Base-by-base conservation (phyloP, 1,140 invertebrate species). In the Piezodorus guildinii region DNA sequence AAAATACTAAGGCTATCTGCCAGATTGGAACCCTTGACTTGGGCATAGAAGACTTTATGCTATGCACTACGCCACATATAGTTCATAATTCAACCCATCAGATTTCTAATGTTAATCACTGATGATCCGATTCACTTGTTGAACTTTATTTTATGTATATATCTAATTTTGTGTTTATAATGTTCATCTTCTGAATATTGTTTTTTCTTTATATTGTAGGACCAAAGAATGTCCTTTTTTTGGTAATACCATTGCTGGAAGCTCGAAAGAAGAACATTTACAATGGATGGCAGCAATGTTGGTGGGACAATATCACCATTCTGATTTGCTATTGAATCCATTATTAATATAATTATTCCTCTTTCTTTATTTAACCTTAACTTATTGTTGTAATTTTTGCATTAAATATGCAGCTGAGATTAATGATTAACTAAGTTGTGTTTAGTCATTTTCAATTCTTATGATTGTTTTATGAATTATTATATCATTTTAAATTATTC, bases 231-330 rank as follows among this genome's bases (percentile, higher is more conserved):
- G 75, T 44, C 87, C 86, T 0, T 91, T 79, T 74, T 90, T 92
- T 73, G 89, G 90, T 1, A 81, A 82, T 66, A 86, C 85, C 0
- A 74, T 91, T 34, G 85, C 84, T 3, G 89, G 87, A 60, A 81
- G 79, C 21, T 83, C 84, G 23, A 83, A 83, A 62, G 80, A 85
- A 23, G 83, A 88, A 51, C 80, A 86, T 67, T 78, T 87, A 10
- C 82, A 81, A 62, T 91, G 88, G 87, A 78, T 88, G 63, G 81
- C 84, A 14, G 84, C 85, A 17, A 83, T 92, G 75, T 75, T 85
- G 62, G 80, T 86, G 67, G 82, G 81, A 1, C 79, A 88, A 70
- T 81, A 87, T 68, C 77, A 78, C 49, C 66, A 74, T 54, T 60
- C 62, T 54, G 60, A 69, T 43, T 59, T 72, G 27, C 51, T 70